phyloP scores from a whole-genome alignment of 2,797 vertebrate species.

The Mus caroli region DNA sequence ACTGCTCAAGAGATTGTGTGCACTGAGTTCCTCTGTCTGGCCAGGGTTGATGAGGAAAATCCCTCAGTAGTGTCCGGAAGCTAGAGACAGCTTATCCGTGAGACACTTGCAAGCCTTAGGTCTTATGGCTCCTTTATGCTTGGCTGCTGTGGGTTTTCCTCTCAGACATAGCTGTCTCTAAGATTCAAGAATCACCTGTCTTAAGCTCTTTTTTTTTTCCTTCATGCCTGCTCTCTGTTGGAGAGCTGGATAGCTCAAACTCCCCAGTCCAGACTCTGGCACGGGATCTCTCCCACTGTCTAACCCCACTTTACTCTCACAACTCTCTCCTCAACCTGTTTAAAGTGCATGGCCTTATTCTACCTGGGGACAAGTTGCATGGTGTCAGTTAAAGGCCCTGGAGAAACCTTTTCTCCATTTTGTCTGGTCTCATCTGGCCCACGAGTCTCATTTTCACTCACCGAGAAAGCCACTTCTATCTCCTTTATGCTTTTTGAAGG shows the following conservation, averaged over 20 bases:
- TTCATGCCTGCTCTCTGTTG: background rate
- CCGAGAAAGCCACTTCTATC: background rate
- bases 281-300: background rate
- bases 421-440: background rate
- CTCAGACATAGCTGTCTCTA: background rate
- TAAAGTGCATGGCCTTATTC: background rate
- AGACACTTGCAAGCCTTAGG: background rate
- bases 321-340: background rate
- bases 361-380: fast-evolving
- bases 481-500: background rate
- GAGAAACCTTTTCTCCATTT: background rate
- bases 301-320: background rate
- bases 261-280: background rate
- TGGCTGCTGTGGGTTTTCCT: background rate
- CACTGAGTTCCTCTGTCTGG: fast-evolving
- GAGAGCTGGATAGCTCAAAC: background rate
- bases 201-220: background rate
- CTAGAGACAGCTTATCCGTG: too few species aligned
- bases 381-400: background rate
- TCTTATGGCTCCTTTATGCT: background rate
- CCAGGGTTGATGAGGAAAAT: background rate
- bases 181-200: background rate
- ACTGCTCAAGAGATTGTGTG: background rate
- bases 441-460: background rate
- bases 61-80: background rate